Evolutionary conservation across 92 coral and sea anemone species (phyloP), one percentile per base, ranked within the genome.

Genomic region (Phenganax marumi): DNA sequence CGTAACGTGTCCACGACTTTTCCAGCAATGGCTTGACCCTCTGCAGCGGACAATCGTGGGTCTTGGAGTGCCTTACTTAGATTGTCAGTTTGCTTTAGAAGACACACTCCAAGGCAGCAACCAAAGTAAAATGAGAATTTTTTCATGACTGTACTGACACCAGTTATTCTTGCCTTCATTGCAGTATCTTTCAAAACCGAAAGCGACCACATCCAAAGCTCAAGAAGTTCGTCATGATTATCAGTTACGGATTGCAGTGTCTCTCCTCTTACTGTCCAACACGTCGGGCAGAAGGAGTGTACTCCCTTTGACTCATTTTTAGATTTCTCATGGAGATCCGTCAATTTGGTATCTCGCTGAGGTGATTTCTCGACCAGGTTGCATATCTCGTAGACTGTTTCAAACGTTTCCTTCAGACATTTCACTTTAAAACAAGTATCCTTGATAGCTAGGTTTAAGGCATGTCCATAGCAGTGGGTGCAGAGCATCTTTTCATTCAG

Each of bases 261-360:
- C 56, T 88, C 86, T 21, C 91, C 86, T 12, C 91, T 85, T 17
- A 85, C 86, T 75, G 89, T 84, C 91, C 91, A 88, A 79, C 88
- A 19, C 75, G 88, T 84, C 33, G 88, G 75, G 82, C 88, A 84
- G 51, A 88, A 54, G 1, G 78, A 84, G 75, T 88, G 91, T 26
- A 84, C 91, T 54, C 91, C 88, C 16, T 77, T 64, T 0, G 87
- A 55, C 71, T 84, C 91, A 79, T 88, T 84, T 68, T 53, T 61
- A 50, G 60, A 84, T 78, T 84, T 85, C 23, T 19, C 68, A 62
- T 23, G 68, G 68, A 21, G 68, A 21, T 62, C 22, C 24, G 25
- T 62, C 25, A 62, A 62, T 62, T 62, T 62, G 18, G 68, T 62
- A 62, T 62, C 48, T 25, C 81, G 12, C 68, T 75, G 55, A n/a